Conservation (phyloP, 2,113 vertebrate genomes). For the Coptodon bakossiorum region DNA sequence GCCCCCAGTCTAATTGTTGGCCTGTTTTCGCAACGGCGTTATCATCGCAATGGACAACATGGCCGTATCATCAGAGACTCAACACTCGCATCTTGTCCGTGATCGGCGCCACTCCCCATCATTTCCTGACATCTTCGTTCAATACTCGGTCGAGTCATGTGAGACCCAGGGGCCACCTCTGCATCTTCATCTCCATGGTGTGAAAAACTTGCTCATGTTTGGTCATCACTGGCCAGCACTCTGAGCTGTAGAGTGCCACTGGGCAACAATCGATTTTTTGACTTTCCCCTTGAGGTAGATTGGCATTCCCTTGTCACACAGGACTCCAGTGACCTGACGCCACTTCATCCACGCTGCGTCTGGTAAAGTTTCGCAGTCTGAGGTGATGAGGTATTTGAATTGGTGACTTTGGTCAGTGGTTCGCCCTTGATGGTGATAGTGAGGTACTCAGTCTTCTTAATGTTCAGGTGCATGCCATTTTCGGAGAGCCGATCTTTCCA, state of each 20-base stretch:
- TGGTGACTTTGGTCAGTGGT: not conserved
- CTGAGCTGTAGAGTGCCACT: not conserved
- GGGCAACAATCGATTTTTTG: rapidly evolving
- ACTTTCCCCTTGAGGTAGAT: not conserved
- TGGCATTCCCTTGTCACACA: rapidly evolving
- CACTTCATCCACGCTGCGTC: not conserved
- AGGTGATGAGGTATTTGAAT: not conserved
- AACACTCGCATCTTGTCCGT: not conserved
- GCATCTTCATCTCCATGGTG: rapidly evolving
- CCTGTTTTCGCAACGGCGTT: not conserved
- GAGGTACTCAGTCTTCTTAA: not conserved
- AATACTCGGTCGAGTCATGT: not conserved
- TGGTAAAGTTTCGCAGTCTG: rapidly evolving
- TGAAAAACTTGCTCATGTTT: not conserved
- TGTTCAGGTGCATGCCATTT: not conserved
- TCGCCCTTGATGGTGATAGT: not conserved
- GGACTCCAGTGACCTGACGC: not conserved
- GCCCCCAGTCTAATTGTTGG: rapidly evolving
- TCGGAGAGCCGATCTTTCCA: not conserved
- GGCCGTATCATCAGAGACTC: not conserved
- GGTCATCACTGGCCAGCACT: rapidly evolving
- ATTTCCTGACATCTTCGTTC: rapidly evolving
- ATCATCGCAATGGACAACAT: rapidly evolving
- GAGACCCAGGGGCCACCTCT: not conserved
- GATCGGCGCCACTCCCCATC: rapidly evolving